phyloP scores from a whole-genome alignment of 2,888 invertebrate genomes.

The Caenorhabditis wallacei region DNA sequence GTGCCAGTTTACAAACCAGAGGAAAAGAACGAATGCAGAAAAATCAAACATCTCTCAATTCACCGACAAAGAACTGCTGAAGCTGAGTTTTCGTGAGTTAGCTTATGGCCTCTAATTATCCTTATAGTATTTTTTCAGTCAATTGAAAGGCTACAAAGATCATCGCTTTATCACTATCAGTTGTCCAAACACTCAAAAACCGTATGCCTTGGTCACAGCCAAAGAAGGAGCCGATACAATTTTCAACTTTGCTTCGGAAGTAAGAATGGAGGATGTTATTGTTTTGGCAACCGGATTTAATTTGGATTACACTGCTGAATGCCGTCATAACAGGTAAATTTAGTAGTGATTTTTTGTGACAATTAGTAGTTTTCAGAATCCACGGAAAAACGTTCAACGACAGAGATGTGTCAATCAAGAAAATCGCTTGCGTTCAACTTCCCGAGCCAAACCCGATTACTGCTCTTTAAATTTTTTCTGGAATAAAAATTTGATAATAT shows the following conservation, averaged over 20 bases:
- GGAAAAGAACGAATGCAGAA: constrained; percentile 11
- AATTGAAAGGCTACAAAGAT: not conserved
- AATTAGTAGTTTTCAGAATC: constrained; percentile 4
- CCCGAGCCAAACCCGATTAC: constrained; percentile 6
- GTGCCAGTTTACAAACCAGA: not conserved
- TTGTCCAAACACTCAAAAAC: constrained; percentile 21
- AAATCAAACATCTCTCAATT: constrained; percentile 12
- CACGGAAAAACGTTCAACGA: constrained; percentile 10
- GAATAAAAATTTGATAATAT: not conserved
- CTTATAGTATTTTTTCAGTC: constrained; percentile 12
- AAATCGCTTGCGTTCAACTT: constrained; percentile 17
- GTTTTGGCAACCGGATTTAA: constrained; percentile 15
- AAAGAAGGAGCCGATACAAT: constrained; percentile 15
- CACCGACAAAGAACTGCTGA: constrained; percentile 22
- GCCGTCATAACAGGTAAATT: not conserved
- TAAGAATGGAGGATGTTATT: constrained; percentile 2
- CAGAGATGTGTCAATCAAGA: constrained; percentile 16
- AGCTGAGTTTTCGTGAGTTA: constrained; percentile 9
- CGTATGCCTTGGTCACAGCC: constrained; percentile 1
- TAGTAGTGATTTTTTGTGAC: too few relatives aligned
- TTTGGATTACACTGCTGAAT: constrained; percentile 7
- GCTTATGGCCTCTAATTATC: not conserved
- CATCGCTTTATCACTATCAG: not conserved
- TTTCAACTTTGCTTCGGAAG: not conserved
- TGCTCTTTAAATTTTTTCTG: not conserved